Evolutionary conservation across 2,888 invertebrate species (phyloP), one percentile per base, ranked within the genome.

Genomic region (Nomada fabriciana): DNA sequence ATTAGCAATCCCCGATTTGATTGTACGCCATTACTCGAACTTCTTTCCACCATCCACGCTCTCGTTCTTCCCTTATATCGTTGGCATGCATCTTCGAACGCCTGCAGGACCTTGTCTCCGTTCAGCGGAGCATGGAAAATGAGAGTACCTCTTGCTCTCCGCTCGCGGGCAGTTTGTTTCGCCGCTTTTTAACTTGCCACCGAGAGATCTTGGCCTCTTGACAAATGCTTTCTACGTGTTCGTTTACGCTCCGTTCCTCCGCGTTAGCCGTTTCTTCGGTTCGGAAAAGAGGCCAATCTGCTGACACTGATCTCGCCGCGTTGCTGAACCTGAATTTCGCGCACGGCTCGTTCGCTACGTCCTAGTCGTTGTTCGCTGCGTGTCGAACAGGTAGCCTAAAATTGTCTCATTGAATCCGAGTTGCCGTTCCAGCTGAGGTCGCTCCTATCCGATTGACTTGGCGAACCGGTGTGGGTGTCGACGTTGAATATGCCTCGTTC

Each of bases 101-200:
- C 82, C 72, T 81, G 65, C 13, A 80, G 81, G 89, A 89, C 88
- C 90, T 89, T 88, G 90, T 90, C 85, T 84, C 85, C 83, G 86
- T 80, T 85, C 89, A 86, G 68, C 87, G 85, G 79, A 89, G 86
- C 90, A 87, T 88, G 87, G 88, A 90, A 90, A 91, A 91, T 91
- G 86, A 90, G 89, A 90, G 86, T 88, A 83, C 47, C 78, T 75
- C 72, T 87, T 83, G 75, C 50, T 59, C 61, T 64, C 53, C 63
- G 78, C 70, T 77, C 79, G 67, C 72, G 76, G 36, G 75, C 76
- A 76, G 70, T 81, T 79, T 65, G 76, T 72, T 80, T 74, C 84
- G 52, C 55, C 68, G 67, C 47, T 69, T 82, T 71, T 74, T 60
- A 70, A 82, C 75, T 71, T 71, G 75, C 82, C 81, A 75, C 43